Base-by-base conservation (phyloP, 2,888 invertebrate genomes). In the Drosophila kambysellisi region DNA sequence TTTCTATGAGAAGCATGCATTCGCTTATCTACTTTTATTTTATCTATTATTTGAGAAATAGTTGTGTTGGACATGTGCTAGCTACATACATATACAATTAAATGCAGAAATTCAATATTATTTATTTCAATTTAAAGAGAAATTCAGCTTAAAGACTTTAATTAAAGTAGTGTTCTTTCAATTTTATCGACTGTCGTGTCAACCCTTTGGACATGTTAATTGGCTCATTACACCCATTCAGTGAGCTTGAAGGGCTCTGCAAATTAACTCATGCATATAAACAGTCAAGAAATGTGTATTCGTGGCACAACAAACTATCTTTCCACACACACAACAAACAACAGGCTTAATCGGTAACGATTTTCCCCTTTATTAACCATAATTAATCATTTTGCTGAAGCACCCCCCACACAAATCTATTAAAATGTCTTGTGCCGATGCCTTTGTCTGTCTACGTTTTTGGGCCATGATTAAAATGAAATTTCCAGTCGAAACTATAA, bases 331-430 rank as follows among this genome's bases (percentile, higher is more conserved):
- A 60, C 41, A 51, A 52, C 51, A 53, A 17, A 17, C 50, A 32
- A 41, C 20, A 56, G 50, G 20, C 50, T 58, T 66, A 79, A 75
- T 82, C 74, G 71, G 53, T 57, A 63, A 68, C 73, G 79, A 79
- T 77, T 84, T 88, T 81, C 79, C 79, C 52, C 71, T 53, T 76
- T 88, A 76, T 83, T 85, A 79, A 76, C 72, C 81, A 82, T 79
- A 79, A 88, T 85, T 85, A 88, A 88, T 88, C 81, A 84, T 66
- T 75, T 60, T 56, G 57, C 51, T 58, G 32, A 9, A 51, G 41
- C 50, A 54, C 7, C 60, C n/a, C 8, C 12, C 15, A 30, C 58
- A 57, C 52, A 81, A 54, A 72, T 76, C 72, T 71, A 75, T 74
- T 76, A 79, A 72, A 71, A 76, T 70, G 56, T 81, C 68, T 64